phyloP scores from a whole-genome alignment of 2,113 vertebrate species.

The Phylloscopus trochilus region DNA sequence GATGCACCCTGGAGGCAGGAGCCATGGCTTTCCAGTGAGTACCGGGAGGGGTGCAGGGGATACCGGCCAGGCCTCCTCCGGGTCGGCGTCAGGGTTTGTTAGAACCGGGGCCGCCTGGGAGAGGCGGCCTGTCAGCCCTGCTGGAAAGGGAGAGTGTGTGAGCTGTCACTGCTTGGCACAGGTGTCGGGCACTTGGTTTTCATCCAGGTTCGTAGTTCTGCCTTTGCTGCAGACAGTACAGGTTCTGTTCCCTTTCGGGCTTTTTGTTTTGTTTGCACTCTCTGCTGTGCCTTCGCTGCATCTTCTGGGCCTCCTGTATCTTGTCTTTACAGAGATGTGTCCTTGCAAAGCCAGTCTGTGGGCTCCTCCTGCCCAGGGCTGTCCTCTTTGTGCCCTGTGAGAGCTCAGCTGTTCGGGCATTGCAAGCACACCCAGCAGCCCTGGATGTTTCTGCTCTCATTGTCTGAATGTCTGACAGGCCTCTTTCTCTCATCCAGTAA shows the following conservation, averaged over 20 bases:
- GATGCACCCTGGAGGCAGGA: slow-evolving; percentile 94
- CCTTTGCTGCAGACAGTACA: background rate
- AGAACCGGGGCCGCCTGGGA: background rate
- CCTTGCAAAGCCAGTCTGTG: background rate
- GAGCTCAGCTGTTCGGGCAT: rapidly evolving
- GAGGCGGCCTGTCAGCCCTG: rapidly evolving
- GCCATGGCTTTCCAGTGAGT: slow-evolving; percentile 97
- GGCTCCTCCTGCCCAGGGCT: background rate
- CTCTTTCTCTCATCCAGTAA: background rate
- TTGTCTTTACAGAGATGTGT: background rate
- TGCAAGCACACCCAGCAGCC: no score
- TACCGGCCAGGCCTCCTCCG: rapidly evolving
- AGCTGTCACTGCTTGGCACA: background rate
- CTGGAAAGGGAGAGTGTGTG: rapidly evolving
- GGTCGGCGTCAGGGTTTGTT: rapidly evolving
- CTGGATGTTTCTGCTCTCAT: background rate
- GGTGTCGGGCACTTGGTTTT: background rate
- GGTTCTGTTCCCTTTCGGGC: background rate
- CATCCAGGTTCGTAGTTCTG: background rate
- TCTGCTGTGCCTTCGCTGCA: rapidly evolving
- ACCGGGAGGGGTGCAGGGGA: rapidly evolving
- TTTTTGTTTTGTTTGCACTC: background rate
- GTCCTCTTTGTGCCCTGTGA: rapidly evolving
- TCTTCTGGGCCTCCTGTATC: background rate
- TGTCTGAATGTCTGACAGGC: background rate